Evolutionary conservation across 1,140 invertebrate genomes (phyloP).

Genomic region (Trypoxylus dichotomus): DNA sequence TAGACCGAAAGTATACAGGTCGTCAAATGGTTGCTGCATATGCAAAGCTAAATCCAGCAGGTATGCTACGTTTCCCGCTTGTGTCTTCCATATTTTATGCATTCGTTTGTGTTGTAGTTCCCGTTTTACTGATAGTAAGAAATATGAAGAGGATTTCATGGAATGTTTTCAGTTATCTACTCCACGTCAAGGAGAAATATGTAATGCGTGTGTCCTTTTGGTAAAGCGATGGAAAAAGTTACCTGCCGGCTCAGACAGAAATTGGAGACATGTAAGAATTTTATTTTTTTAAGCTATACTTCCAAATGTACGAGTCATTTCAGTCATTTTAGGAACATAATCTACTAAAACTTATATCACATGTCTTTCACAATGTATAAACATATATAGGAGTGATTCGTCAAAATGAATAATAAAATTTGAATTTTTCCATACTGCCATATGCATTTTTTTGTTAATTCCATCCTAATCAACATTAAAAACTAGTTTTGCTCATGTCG

Average conservation of each 20-base stretch:
- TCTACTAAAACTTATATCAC: too few species aligned
- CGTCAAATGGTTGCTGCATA: constrained; percentile 82
- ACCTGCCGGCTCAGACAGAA: constrained; percentile 72
- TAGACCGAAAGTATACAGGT: constrained; percentile 86
- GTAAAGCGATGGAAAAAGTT: constrained; percentile 86
- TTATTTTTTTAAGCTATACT: not conserved
- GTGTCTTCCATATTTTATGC: not conserved
- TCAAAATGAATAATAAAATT: not conserved
- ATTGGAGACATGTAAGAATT: constrained; percentile 82
- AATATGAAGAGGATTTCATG: constrained; percentile 84
- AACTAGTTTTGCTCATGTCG: too few species aligned
- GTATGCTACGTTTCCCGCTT: constrained; percentile 42
- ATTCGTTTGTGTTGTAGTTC: constrained; percentile 62
- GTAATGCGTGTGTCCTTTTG: constrained; percentile 84
- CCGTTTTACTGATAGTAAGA: constrained; percentile 83
- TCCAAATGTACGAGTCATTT: too few species aligned
- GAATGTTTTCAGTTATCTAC: constrained; percentile 80
- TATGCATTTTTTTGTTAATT: too few species aligned
- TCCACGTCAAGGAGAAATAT: constrained; percentile 80
- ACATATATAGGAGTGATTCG: too few species aligned
- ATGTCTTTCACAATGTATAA: too few species aligned
- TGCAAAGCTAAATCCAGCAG: constrained; percentile 87
- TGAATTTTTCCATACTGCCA: too few species aligned
- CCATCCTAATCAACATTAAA: too few species aligned
- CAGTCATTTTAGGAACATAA: too few species aligned